phyloP scores from a whole-genome alignment of 2,113 vertebrate species.

The Oncorhynchus masou region DNA sequence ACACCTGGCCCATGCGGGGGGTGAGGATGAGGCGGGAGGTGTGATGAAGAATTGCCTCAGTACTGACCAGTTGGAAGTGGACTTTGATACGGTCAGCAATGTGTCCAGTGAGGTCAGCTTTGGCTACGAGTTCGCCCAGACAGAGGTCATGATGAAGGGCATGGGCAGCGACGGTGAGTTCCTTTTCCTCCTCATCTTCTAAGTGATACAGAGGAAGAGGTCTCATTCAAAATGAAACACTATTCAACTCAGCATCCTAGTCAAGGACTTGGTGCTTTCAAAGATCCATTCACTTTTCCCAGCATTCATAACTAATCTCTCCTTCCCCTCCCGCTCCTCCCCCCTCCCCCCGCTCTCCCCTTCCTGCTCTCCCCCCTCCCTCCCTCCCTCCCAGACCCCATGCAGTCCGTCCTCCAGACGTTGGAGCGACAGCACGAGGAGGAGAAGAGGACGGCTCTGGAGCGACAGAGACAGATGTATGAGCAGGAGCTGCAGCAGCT shows the following conservation, averaged over 20 bases:
- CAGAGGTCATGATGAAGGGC: conserved; percentile 95
- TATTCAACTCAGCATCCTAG: not conserved
- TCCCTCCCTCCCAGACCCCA: conserved; percentile 76
- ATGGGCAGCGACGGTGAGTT: conserved; percentile 81
- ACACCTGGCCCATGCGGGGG: conserved; percentile 71
- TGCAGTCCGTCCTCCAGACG: conserved; percentile 87
- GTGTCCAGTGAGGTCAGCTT: conserved; percentile 90
- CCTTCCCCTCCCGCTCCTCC: not conserved
- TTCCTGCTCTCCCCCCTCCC: not conserved
- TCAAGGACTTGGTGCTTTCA: not conserved
- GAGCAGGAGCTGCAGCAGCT: conserved; percentile 92
- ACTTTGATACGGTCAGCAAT: conserved; percentile 85
- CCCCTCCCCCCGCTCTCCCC: accelerated
- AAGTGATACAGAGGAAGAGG: too few species aligned
- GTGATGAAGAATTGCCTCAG: conserved; percentile 74
- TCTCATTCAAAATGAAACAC: not conserved
- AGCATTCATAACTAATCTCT: not conserved
- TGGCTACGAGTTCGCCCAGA: conserved; percentile 91
- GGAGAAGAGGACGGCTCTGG: conserved; percentile 87
- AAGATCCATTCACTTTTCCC: not conserved
- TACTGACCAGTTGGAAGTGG: conserved; percentile 83
- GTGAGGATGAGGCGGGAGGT: conserved; percentile 77
- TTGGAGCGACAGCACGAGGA: conserved; percentile 91
- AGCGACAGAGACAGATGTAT: conserved; percentile 89
- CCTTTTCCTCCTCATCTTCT: not conserved